Evolutionary conservation across 2,797 vertebrate species (phyloP), one percentile per base, ranked within the genome.

Genomic region (Lutjanus argentimaculatus): DNA sequence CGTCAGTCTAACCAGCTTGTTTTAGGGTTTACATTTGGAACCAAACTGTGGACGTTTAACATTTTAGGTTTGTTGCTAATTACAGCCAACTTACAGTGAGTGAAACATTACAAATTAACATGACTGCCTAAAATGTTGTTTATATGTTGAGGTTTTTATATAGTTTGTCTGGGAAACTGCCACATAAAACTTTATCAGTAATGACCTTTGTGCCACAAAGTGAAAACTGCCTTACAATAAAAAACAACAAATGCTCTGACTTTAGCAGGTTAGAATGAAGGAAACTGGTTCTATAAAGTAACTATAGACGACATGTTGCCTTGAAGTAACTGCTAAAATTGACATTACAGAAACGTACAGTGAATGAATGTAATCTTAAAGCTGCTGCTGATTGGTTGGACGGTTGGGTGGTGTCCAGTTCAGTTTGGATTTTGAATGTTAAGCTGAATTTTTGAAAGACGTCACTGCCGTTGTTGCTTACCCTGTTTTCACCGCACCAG

Each of bases 161-260:
- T 49, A 56, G 30, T 69, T 69, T 9, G 12, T 64, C 45, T 72
- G 16, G 52, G 8, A 75, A 76, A 66, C 67, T 79, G 84, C 72
- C 78, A 42, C n/a, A 10, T 17, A 12, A 49, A 19, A 58, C 64
- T 8, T 36, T 36, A 36, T 36, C 30, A 36, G 30, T 36, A 36
- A 36, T 36, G 30, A 36, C 30, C 30, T 3, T 36, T 36, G 6
- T 8, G 55, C 46, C 72, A 48, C 46, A 10, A 45, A 49, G 15
- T 0, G 0, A 46, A 0, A 43, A 78, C 67, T 78, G 79, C 75
- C 75, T 61, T 17, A 3, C 7, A 70, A 55, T 17, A 49, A 61
- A 48, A 67, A 8, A 55, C 15, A 17, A 7, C 1, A 12, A 22
- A 46, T 51, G 55, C 9, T 17, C 21, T 73, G 53, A 65, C 53